Conservation (phyloP, 2,797 vertebrate genomes). For the Pangasius macronema region DNA sequence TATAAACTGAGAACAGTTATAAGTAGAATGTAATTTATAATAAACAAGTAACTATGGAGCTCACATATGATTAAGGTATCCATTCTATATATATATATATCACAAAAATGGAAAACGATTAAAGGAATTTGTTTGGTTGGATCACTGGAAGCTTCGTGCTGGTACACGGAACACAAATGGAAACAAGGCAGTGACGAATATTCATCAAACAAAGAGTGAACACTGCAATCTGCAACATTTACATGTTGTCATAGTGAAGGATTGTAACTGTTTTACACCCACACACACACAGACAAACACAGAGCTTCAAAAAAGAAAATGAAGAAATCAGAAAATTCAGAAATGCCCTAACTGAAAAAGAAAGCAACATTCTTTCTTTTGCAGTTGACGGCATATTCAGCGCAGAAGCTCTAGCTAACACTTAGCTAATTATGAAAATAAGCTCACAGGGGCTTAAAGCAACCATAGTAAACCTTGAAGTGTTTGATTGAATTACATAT, state of each 20-base stretch:
- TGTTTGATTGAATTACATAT: background rate
- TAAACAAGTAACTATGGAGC: background rate
- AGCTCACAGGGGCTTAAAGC: background rate
- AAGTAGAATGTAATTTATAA: background rate
- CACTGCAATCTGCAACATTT: constrained; percentile 21
- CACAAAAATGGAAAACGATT: constrained; percentile 11
- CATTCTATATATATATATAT: background rate
- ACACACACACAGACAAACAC: background rate
- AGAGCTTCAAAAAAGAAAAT: background rate
- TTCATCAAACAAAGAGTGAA: constrained; percentile 22
- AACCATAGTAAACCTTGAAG: background rate
- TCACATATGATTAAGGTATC: background rate
- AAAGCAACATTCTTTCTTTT: background rate
- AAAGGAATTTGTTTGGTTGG: constrained; percentile 42
- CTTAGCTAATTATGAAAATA: background rate
- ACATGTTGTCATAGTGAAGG: constrained; percentile 26
- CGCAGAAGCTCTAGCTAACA: background rate
- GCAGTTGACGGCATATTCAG: too few species aligned
- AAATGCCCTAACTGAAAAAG: background rate
- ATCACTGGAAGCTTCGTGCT: constrained; percentile 47
- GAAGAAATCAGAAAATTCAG: background rate
- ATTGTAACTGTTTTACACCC: constrained; percentile 17
- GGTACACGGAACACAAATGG: background rate
- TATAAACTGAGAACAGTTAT: background rate
- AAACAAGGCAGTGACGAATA: constrained; percentile 23